These are phyloP conservation scores for Palloptera scutellata DNA, from an alignment of 2,888 invertebrate genomes.

Conservation along the genomic window DNA sequence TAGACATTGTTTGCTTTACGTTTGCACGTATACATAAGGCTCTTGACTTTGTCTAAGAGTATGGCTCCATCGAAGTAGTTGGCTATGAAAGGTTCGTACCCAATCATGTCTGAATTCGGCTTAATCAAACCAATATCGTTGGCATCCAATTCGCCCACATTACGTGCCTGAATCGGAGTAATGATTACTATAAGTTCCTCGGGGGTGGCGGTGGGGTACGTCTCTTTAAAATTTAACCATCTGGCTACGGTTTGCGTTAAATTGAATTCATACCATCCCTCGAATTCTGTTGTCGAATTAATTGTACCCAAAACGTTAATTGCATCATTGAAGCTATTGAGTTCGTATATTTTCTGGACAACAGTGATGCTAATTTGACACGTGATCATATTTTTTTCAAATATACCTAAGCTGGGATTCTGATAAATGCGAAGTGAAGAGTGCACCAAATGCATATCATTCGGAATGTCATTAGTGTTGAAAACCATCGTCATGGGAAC, in stretches of 20 bases:
- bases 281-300: conserved; percentile 74
- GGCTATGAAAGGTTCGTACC: conserved; percentile 89
- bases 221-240: conserved; percentile 71
- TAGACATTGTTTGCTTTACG: conserved; percentile 42
- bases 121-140: conserved; percentile 77
- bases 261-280: conserved; percentile 89
- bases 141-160: conserved; percentile 70
- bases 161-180: conserved; percentile 60
- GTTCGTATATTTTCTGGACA: conserved; percentile 52
- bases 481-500: conserved; percentile 66
- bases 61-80: conserved; percentile 80
- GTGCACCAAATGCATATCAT: conserved; percentile 77
- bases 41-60: conserved; percentile 67
- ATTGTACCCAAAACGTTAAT: conserved; percentile 68
- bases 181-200: conserved; percentile 42
- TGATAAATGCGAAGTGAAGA: conserved; percentile 87
- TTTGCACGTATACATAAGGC: conserved; percentile 33
- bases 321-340: conserved; percentile 60
- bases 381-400: conserved; percentile 20
- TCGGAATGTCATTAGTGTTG: conserved; percentile 86
- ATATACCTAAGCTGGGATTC: conserved; percentile 44
- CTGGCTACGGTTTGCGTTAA: conserved; percentile 76
- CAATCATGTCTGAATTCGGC: conserved; percentile 67
- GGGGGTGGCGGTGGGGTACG: conserved; percentile 31
- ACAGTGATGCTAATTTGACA: conserved; percentile 47